Percentiles rank a stretch among this genome's conserved stretches.
These are phyloP conservation scores for Temnothorax longispinosus DNA, from an alignment of 1,140 invertebrate species.

Conservation along the genomic window DNA sequence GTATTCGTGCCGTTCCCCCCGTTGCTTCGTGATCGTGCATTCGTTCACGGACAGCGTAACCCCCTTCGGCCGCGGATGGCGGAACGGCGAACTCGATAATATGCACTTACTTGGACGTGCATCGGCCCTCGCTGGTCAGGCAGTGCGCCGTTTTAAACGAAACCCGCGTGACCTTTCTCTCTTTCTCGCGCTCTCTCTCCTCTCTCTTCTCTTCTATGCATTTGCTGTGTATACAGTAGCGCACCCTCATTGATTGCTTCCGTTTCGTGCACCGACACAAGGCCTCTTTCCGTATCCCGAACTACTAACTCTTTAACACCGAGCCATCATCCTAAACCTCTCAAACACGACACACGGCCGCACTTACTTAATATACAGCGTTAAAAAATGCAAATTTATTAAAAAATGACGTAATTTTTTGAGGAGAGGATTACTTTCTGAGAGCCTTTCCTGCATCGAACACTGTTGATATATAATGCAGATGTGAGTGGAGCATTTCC, in stretches of 20 bases:
- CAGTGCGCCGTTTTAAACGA: conserved; percentile 37
- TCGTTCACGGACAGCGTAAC: conserved; percentile 52
- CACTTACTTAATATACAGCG: neutral
- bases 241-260: conserved; percentile 40
- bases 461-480: neutral
- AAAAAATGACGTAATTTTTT: conserved; percentile 5
- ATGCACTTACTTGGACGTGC: conserved; percentile 50
- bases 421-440: neutral
- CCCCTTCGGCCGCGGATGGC: conserved; percentile 19
- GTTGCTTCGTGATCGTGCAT: conserved; percentile 53
- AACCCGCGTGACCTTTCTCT: conserved; percentile 5
- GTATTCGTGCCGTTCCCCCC: conserved; percentile 37
- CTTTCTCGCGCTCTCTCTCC: neutral
- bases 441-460: neutral
- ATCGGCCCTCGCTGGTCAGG: conserved; percentile 14
- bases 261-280: conserved; percentile 42
- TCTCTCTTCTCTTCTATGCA: neutral
- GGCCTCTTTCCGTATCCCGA: conserved; percentile 3
- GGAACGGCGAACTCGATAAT: conserved; percentile 55
- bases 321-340: neutral
- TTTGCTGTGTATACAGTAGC: conserved; percentile 14
- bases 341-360: neutral
- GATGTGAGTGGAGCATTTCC: neutral
- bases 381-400: conserved; percentile 30
- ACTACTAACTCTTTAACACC: conserved; percentile 32